A percentile compares a stretch with the other conserved stretches of the same genome.
Conservation (phyloP, 2,113 vertebrate genomes). For the Typhlomys cinereus region DNA sequence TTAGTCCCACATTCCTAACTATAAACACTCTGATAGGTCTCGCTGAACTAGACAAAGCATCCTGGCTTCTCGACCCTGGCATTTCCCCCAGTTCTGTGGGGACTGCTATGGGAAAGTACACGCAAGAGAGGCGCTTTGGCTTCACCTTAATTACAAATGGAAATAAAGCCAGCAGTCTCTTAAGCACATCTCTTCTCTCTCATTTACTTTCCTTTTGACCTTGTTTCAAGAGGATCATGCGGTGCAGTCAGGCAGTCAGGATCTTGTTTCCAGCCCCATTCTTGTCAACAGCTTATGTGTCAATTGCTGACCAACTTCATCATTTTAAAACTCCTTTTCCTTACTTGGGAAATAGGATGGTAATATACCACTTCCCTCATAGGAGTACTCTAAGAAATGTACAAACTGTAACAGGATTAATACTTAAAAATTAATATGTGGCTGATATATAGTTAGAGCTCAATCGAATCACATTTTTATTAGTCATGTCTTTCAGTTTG, state of each 20-base stretch:
- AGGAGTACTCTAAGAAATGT: neutral
- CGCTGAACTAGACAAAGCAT: neutral
- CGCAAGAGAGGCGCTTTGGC: neutral
- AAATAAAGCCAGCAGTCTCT: neutral
- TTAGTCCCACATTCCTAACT: neutral
- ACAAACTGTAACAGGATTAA: neutral
- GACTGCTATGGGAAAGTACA: neutral
- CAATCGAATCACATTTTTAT: neutral
- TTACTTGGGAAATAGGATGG: neutral
- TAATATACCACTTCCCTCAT: neutral
- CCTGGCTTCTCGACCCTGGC: neutral
- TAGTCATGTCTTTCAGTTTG: neutral
- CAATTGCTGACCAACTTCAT: neutral
- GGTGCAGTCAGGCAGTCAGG: neutral
- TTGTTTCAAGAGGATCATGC: neutral
- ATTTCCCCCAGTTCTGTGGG: neutral
- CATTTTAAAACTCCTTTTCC: neutral
- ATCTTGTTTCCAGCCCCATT: too few species aligned
- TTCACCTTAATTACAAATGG: neutral
- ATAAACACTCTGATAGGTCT: neutral
- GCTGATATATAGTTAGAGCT: neutral
- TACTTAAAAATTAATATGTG: neutral
- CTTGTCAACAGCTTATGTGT: neutral
- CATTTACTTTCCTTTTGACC: constrained; percentile 4
- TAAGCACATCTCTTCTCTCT: neutral